phyloP scores from a whole-genome alignment of 2,113 vertebrate genomes.

The Coryphaenoides rupestris region DNA sequence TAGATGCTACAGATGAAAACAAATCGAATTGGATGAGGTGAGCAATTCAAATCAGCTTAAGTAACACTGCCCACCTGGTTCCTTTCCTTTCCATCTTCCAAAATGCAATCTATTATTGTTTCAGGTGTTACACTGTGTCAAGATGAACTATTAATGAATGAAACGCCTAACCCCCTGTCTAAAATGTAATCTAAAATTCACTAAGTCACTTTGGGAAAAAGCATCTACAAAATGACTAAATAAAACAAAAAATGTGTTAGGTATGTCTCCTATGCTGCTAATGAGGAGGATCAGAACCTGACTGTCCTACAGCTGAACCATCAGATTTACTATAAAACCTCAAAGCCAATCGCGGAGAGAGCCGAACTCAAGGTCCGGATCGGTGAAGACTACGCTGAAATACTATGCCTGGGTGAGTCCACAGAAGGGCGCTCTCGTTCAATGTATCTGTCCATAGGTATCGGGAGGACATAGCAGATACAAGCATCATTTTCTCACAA shows the following conservation, averaged over 20 bases:
- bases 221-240: too few relatives aligned
- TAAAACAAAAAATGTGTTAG: slow-evolving; percentile 32
- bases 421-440: background rate
- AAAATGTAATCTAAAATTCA: background rate
- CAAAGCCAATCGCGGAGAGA: slow-evolving; percentile 60
- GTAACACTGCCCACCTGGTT: background rate
- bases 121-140: too few relatives aligned
- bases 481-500: too few relatives aligned
- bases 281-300: slow-evolving; percentile 69
- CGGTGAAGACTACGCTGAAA: slow-evolving; percentile 68
- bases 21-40: slow-evolving; percentile 78
- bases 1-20: slow-evolving; percentile 72
- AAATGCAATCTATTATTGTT: too few relatives aligned
- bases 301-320: slow-evolving; percentile 71
- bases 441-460: too few relatives aligned
- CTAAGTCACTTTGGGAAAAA: too few relatives aligned
- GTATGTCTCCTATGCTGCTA: slow-evolving; percentile 66
- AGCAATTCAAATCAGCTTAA: background rate
- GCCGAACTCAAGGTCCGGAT: slow-evolving; percentile 72
- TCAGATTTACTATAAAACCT: slow-evolving; percentile 72
- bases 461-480: too few relatives aligned
- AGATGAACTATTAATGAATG: too few relatives aligned
- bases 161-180: too few relatives aligned
- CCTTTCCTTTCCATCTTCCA: background rate
- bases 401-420: slow-evolving; percentile 67